A percentile compares a stretch with the other conserved stretches of the same genome.
Conservation (phyloP, 2,113 vertebrate species). For the Miniopterus natalensis region DNA sequence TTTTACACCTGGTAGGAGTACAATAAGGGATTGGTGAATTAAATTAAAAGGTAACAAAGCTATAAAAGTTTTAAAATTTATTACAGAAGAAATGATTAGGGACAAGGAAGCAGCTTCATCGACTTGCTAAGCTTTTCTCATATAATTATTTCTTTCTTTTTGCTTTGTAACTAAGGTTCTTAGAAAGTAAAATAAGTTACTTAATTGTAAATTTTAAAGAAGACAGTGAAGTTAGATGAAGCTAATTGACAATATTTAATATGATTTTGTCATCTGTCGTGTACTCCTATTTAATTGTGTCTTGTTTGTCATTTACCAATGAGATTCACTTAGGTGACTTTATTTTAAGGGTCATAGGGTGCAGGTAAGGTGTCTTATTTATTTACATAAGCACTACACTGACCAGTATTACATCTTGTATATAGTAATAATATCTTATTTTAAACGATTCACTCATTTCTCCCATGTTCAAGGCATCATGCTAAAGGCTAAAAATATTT, state of each 20-base stretch:
- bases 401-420: not conserved
- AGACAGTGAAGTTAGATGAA: not conserved
- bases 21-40: not conserved
- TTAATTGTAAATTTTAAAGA: conserved; percentile 30
- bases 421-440: not conserved
- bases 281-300: not conserved
- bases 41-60: not conserved
- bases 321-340: not conserved
- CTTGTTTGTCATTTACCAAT: not conserved
- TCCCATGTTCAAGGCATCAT: not conserved
- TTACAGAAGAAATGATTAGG: not conserved
- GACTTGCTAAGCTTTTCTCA: not conserved
- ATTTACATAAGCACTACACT: not conserved
- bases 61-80: conserved; percentile 28
- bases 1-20: not conserved
- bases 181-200: not conserved
- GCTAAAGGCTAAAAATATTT: not conserved
- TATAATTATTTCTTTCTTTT: not conserved
- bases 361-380: not conserved
- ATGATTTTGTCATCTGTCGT: not conserved
- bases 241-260: not conserved
- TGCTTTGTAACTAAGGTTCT: not conserved
- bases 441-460: not conserved
- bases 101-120: not conserved
- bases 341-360: not conserved